Evolutionary conservation across 2,888 invertebrate species (phyloP).

Genomic region (Aporophyla lueneburgensis): DNA sequence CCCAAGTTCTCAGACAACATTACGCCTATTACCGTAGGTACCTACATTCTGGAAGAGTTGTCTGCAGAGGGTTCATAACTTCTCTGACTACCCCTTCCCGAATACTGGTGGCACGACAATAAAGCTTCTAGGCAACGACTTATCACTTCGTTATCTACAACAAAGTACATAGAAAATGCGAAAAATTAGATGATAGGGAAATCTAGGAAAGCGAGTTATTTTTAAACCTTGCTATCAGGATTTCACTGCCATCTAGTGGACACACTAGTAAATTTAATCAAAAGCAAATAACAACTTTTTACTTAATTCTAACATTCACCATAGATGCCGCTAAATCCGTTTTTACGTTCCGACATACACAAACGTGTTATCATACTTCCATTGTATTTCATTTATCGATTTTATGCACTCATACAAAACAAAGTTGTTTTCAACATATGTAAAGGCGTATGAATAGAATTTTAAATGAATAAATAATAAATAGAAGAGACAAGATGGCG

Average conservation of each 20-base stretch:
- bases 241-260: constrained; percentile 32
- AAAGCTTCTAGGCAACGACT: background rate
- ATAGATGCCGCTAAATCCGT: constrained; percentile 40
- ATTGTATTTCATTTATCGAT: background rate
- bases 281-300: background rate
- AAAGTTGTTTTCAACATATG: background rate
- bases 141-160: background rate
- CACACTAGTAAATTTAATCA: background rate
- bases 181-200: background rate
- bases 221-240: background rate
- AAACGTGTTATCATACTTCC: background rate
- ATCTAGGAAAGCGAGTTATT: background rate
- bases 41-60: background rate
- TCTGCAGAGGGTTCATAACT: background rate
- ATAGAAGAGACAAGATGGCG: background rate
- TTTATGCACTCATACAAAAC: background rate
- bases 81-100: background rate
- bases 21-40: background rate
- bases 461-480: background rate
- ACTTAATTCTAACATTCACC: background rate
- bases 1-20: background rate
- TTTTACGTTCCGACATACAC: constrained; percentile 38
- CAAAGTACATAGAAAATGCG: background rate
- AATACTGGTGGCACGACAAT: background rate
- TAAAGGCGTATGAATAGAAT: background rate